These are phyloP conservation scores for Crotalus helleri DNA, from an alignment of 2,113 vertebrate species.

Conservation along the genomic window DNA sequence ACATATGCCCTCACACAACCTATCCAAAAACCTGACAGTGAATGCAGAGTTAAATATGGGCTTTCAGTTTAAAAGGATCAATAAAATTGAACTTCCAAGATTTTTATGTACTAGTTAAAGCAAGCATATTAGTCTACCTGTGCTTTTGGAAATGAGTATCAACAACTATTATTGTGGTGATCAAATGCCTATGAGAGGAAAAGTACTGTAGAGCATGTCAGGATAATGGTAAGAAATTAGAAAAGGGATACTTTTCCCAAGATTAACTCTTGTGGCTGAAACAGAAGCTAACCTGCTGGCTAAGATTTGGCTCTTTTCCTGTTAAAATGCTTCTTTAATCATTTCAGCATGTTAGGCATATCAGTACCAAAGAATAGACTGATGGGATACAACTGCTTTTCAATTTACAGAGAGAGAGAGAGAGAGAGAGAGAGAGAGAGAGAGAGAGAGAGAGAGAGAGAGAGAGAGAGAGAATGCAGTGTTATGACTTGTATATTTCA, in stretches of 20 bases:
- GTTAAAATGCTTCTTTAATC: conserved; percentile 45
- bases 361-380: conserved; percentile 12
- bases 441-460: no score
- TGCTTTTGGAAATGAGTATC: background rate
- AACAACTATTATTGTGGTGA: conserved; percentile 27
- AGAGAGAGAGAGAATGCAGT: background rate
- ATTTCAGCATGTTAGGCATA: conserved; percentile 28
- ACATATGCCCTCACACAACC: background rate
- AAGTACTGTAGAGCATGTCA: conserved; percentile 26
- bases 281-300: conserved; percentile 52
- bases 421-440: no score
- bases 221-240: conserved; percentile 37
- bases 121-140: background rate
- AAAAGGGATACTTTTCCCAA: conserved; percentile 44
- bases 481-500: background rate
- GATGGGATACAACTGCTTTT: accelerated
- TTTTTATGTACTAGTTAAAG: background rate
- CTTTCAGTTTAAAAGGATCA: background rate
- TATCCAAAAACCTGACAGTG: background rate
- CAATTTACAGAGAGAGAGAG: background rate
- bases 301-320: conserved; percentile 39
- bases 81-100: background rate
- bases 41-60: background rate
- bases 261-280: conserved; percentile 45
- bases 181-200: conserved; percentile 9